Percentiles rank a stretch among this genome's conserved stretches.
phyloP scores from a whole-genome alignment of 2,113 vertebrate genomes.

The Proteles cristata region DNA sequence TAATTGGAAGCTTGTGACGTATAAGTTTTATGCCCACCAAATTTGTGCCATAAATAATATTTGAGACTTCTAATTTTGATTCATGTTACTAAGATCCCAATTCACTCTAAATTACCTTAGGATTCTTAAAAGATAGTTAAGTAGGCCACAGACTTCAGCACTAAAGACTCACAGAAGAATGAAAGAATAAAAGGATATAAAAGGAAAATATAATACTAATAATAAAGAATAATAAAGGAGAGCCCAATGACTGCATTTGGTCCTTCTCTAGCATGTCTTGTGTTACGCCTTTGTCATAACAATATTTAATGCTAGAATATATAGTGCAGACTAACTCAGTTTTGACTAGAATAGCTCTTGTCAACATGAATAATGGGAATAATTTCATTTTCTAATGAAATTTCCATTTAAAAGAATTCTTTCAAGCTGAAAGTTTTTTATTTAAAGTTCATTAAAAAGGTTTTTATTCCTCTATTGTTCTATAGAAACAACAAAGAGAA shows the following conservation, averaged over 20 bases:
- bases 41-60: not conserved
- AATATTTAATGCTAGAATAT: not conserved
- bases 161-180: not conserved
- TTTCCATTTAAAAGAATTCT: not conserved
- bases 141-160: not conserved
- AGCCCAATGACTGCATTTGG: not conserved
- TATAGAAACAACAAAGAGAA: not conserved
- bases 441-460: not conserved
- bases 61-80: not conserved
- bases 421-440: not conserved
- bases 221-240: not conserved
- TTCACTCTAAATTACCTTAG: not conserved
- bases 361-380: not conserved
- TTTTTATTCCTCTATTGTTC: not conserved
- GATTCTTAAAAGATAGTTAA: not conserved
- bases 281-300: no score
- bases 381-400: not conserved
- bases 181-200: not conserved
- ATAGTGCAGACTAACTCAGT: not conserved
- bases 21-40: not conserved
- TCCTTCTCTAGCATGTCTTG: rapidly evolving
- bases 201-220: not conserved
- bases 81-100: not conserved
- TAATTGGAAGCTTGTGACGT: not conserved
- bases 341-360: not conserved